A percentile compares a stretch with the other conserved stretches of the same genome.
These are phyloP conservation scores for Cryptoprocta ferox DNA, from an alignment of 2,797 vertebrate species.

Conservation along the genomic window DNA sequence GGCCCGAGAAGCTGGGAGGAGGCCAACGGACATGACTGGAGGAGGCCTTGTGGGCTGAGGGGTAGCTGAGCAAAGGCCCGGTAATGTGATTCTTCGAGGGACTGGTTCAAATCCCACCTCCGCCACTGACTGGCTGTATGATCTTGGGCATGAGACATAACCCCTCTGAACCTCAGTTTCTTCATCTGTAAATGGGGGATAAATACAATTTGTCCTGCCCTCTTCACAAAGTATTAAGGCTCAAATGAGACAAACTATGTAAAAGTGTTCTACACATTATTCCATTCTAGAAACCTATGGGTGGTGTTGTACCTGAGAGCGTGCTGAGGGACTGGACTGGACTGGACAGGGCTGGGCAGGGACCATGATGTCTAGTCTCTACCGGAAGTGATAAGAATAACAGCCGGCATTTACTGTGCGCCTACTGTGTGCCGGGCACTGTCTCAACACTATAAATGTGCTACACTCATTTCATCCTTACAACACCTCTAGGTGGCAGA, in stretches of 20 bases:
- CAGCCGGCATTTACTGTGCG: too few relatives aligned
- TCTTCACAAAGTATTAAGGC: not conserved
- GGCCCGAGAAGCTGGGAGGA: not conserved
- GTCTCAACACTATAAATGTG: not conserved
- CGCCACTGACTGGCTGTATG: not conserved
- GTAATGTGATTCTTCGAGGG: not conserved
- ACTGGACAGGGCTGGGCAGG: too few relatives aligned
- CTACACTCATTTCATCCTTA: not conserved
- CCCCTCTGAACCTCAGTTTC: not conserved
- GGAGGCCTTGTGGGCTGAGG: not conserved
- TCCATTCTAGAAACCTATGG: too few relatives aligned
- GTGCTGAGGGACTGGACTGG: not conserved
- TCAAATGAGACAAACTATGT: not conserved
- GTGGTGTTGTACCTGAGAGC: not conserved
- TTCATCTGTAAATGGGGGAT: not conserved
- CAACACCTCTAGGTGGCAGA: not conserved
- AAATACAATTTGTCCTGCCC: not conserved
- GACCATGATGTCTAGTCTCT: not conserved
- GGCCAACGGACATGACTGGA: not conserved
- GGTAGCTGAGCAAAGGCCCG: not conserved
- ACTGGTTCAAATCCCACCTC: not conserved
- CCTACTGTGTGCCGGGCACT: accelerated
- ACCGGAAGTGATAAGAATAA: not conserved
- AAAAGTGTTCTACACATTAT: not conserved
- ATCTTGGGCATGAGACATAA: not conserved